Percentiles rank a stretch among this genome's conserved stretches.
Evolutionary conservation across 1,140 invertebrate genomes (phyloP).

Genomic region (Odontomachus brunneus): DNA sequence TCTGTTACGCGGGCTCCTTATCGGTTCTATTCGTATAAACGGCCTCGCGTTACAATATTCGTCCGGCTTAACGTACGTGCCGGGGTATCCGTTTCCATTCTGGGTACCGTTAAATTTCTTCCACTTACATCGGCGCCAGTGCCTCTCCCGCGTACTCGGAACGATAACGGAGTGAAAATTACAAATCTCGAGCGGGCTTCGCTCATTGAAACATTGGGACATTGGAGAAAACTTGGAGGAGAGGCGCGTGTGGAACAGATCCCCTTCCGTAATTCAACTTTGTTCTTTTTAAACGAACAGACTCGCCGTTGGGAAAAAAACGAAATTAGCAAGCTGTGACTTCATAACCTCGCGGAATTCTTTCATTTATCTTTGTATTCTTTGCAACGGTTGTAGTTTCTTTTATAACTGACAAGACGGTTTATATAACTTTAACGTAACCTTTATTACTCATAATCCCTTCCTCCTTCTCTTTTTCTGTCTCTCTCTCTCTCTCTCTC

Average conservation of each 20-base stretch:
- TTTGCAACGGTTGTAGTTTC: too few species aligned
- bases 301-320: too few species aligned
- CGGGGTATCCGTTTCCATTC: slow-evolving; percentile 23
- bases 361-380: too few species aligned
- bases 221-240: not conserved
- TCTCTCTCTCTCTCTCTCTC: too few species aligned
- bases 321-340: too few species aligned
- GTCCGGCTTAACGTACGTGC: not conserved
- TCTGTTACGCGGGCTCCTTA: not conserved
- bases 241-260: not conserved
- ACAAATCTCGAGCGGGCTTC: not conserved
- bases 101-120: slow-evolving; percentile 8
- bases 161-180: not conserved
- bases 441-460: too few species aligned
- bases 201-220: not conserved
- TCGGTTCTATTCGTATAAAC: slow-evolving; percentile 46
- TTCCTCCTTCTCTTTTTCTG: too few species aligned
- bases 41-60: slow-evolving; percentile 60
- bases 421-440: too few species aligned
- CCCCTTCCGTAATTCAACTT: not conserved
- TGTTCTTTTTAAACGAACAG: too few species aligned
- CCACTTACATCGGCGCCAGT: not conserved
- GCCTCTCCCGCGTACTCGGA: not conserved
- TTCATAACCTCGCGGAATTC: too few species aligned
- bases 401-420: too few species aligned